These are phyloP conservation scores for Nyctibius grandis DNA, from an alignment of 2,797 vertebrate genomes.

Conservation along the genomic window DNA sequence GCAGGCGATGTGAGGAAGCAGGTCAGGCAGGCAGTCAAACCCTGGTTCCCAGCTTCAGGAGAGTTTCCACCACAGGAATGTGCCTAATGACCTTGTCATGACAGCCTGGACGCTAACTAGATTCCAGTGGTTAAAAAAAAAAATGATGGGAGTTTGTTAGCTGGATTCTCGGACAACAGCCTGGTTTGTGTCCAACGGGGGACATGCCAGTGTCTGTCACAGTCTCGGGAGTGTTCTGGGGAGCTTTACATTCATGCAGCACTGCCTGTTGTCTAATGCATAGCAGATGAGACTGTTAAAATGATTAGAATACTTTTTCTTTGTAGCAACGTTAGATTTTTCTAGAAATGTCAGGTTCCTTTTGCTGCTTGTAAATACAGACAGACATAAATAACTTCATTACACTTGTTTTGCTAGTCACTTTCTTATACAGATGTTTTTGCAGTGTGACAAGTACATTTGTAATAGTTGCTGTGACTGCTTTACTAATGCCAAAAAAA, in stretches of 20 bases:
- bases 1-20: not conserved
- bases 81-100: not conserved
- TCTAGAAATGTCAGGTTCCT: not conserved
- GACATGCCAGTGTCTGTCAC: not conserved
- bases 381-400: not conserved
- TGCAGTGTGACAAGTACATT: not conserved
- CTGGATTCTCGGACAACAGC: not conserved
- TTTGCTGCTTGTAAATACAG: not conserved
- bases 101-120: not conserved
- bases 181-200: not conserved
- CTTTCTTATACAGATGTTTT: not conserved
- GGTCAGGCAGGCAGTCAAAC: not conserved
- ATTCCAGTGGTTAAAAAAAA: not conserved
- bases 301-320: not conserved
- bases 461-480: not conserved
- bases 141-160: not conserved
- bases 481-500: not conserved
- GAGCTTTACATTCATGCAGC: not conserved
- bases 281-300: not conserved
- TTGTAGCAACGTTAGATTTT: not conserved
- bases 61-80: not conserved
- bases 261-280: not conserved
- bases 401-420: not conserved
- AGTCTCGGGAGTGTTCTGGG: not conserved
- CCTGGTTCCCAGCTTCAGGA: not conserved